Evolutionary conservation across 1,140 invertebrate species (phyloP).

Genomic region (Sesamia nonagrioides): DNA sequence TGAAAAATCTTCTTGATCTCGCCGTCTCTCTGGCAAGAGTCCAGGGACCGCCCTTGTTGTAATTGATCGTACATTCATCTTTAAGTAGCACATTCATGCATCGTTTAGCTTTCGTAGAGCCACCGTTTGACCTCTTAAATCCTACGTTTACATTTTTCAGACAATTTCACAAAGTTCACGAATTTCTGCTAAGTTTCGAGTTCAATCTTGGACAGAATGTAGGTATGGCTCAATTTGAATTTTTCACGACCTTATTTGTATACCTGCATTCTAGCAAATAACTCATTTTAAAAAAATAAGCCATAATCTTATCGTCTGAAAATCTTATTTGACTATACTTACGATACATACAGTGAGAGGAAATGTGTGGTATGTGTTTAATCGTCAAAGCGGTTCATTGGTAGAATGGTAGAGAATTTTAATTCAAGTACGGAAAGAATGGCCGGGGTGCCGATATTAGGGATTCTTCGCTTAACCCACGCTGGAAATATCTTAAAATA

Average conservation of each 20-base stretch:
- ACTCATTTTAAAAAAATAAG: no score
- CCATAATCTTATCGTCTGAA: no score
- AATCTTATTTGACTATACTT: no score
- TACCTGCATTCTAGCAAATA: no score
- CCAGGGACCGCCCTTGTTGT: slow-evolving; percentile 11
- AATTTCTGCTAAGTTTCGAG: no score
- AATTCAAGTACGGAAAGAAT: neutral
- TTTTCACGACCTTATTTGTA: no score
- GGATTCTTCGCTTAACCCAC: neutral
- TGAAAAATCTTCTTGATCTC: slow-evolving; percentile 20
- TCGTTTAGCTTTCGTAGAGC: neutral
- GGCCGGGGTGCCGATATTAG: neutral
- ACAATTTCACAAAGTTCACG: no score
- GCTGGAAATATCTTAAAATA: neutral
- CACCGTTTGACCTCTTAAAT: neutral
- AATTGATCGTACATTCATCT: slow-evolving; percentile 21
- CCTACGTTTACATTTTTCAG: neutral
- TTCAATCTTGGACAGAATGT: no score
- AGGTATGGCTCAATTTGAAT: no score
- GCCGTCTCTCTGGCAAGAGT: slow-evolving; percentile 3
- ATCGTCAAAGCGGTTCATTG: no score
- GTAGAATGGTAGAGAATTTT: neutral
- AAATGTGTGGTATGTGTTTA: no score
- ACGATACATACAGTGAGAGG: no score
- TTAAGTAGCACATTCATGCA: slow-evolving; percentile 23